A percentile compares a stretch with the other conserved stretches of the same genome.
phyloP scores from a whole-genome alignment of 2,797 vertebrate genomes.

The Emys orbicularis region DNA sequence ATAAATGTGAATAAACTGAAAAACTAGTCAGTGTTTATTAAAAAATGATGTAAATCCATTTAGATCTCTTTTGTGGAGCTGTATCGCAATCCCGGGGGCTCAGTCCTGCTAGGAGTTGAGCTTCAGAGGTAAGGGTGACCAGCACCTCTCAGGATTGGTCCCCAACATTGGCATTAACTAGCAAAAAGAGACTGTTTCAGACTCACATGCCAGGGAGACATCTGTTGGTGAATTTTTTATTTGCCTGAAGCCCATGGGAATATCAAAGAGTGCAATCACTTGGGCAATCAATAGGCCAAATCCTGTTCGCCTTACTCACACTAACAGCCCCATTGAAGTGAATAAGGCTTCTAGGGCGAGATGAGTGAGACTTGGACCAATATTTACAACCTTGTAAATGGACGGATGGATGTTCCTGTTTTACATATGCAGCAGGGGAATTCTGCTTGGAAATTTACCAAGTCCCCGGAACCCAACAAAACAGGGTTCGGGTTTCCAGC shows the following conservation, averaged over 20 bases:
- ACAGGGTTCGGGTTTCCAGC: constrained; percentile 11
- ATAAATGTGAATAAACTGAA: not conserved
- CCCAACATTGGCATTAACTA: not conserved
- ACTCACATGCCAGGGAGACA: constrained; percentile 40
- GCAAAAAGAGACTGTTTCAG: not conserved
- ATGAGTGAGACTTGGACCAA: not conserved
- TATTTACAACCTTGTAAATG: not conserved
- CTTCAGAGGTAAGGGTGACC: not conserved
- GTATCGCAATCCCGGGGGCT: not conserved
- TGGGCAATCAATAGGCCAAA: fast-evolving
- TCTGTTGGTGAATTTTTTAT: not conserved
- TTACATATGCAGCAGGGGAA: not conserved
- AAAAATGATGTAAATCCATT: not conserved
- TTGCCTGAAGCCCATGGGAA: not conserved
- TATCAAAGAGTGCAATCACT: not conserved
- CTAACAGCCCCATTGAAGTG: not conserved
- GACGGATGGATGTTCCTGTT: not conserved
- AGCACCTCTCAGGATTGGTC: not conserved
- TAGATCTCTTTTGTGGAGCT: not conserved
- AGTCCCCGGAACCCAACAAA: not conserved
- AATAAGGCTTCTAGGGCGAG: not conserved
- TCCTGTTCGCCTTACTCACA: not conserved
- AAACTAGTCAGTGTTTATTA: not conserved
- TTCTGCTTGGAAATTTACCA: fast-evolving
- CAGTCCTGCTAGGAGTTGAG: not conserved